These are phyloP conservation scores for Gymnodraco acuticeps DNA, from an alignment of 2,797 vertebrate species.

Conservation along the genomic window DNA sequence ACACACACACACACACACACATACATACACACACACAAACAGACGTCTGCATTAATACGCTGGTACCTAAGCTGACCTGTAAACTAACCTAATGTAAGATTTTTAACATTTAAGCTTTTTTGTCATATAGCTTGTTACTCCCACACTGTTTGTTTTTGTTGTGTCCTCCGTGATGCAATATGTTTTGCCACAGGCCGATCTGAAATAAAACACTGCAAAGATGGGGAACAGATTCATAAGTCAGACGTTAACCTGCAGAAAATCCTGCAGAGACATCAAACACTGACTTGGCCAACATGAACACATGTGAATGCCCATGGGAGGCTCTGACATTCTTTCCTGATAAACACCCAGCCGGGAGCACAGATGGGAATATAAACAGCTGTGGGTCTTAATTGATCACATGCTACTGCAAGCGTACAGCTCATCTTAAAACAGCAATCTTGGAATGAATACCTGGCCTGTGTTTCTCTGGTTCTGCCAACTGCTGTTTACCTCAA, in stretches of 20 bases:
- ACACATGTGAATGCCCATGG: background rate
- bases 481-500: conserved; percentile 40
- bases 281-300: conserved; percentile 6
- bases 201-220: conserved; percentile 11
- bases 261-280: conserved; percentile 22
- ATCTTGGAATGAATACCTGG: conserved; percentile 22
- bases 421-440: conserved; percentile 22
- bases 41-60: too few relatives aligned
- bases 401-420: conserved; percentile 30
- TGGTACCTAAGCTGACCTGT: background rate
- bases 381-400: conserved; percentile 48
- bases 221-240: background rate
- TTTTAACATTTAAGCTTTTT: background rate
- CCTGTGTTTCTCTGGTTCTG: conserved; percentile 16
- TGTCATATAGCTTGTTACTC: background rate
- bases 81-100: background rate
- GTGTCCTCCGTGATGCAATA: background rate
- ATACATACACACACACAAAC: too few relatives aligned
- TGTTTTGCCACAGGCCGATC: background rate
- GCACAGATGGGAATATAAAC: conserved; percentile 34
- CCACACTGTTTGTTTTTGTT: background rate
- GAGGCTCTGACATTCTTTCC: conserved; percentile 16
- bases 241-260: conserved; percentile 6
- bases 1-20: too few relatives aligned
- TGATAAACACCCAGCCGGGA: conserved; percentile 25